These are phyloP conservation scores for Drosophila nigricruria DNA, from an alignment of 2,888 invertebrate species.

Conservation along the genomic window DNA sequence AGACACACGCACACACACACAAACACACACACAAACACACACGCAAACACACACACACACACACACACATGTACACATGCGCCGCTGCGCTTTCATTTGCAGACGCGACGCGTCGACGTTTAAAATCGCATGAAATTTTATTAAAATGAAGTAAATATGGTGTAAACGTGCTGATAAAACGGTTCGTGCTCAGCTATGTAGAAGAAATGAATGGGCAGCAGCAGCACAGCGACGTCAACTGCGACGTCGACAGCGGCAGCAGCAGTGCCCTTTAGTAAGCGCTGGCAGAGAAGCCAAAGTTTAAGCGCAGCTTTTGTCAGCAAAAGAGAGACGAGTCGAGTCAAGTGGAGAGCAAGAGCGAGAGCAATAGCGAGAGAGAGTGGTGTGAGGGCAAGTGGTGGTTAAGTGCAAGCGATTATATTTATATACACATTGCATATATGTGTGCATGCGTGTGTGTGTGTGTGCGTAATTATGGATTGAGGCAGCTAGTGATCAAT, in stretches of 20 bases:
- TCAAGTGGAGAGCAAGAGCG: background rate
- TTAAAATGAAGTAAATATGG: conserved; percentile 84
- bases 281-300: conserved; percentile 22
- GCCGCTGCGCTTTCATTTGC: conserved; percentile 71
- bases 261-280: background rate
- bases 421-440: conserved; percentile 19
- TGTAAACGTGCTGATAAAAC: conserved; percentile 85
- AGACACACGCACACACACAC: conserved; percentile 17
- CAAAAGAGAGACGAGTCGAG: conserved; percentile 4
- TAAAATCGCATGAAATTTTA: conserved; percentile 83
- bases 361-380: conserved; percentile 5
- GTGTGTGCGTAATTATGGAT: conserved; percentile 44
- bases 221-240: conserved; percentile 9
- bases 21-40: conserved; percentile 12
- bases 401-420: conserved; percentile 31
- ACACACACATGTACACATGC: conserved; percentile 8
- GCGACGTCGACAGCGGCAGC: conserved; percentile 4
- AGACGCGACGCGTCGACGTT: conserved; percentile 69
- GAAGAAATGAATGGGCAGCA: conserved; percentile 64
- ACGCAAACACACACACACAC: conserved; percentile 9
- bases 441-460: background rate
- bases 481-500: conserved; percentile 43
- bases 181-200: conserved; percentile 77
- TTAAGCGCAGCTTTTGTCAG: conserved; percentile 42
- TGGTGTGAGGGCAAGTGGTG: conserved; percentile 13